A percentile compares a stretch with the other conserved stretches of the same genome.
phyloP scores from a whole-genome alignment of 2,888 invertebrate species.

The Pterostichus madidus region DNA sequence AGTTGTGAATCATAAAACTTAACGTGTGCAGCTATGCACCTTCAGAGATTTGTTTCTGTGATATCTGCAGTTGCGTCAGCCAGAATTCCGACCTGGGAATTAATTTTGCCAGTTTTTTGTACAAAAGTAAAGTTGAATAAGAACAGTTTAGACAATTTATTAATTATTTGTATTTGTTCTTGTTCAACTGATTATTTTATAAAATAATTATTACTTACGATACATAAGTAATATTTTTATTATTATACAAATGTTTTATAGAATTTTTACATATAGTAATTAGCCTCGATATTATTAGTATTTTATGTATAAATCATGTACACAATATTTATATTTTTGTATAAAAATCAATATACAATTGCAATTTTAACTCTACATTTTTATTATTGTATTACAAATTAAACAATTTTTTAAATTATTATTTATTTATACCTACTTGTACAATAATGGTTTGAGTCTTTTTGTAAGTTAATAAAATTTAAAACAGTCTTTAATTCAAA shows the following conservation, averaged over 20 bases:
- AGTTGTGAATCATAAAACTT: slow-evolving; percentile 54
- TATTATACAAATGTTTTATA: slow-evolving; percentile 49
- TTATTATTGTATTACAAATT: too few species aligned
- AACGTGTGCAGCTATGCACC: background rate
- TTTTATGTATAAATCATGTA: slow-evolving; percentile 66
- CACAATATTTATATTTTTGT: slow-evolving; percentile 67
- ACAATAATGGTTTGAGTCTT: too few species aligned
- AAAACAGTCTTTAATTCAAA: too few species aligned
- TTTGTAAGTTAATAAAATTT: too few species aligned
- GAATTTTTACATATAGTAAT: slow-evolving; percentile 54
- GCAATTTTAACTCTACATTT: background rate
- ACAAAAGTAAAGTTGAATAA: slow-evolving; percentile 34
- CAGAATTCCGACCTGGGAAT: background rate
- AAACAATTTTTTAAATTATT: too few species aligned
- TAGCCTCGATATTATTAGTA: slow-evolving; percentile 49
- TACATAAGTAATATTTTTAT: slow-evolving; percentile 52
- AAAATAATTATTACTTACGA: slow-evolving; percentile 34
- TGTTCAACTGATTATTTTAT: slow-evolving; percentile 4
- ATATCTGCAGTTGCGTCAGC: slow-evolving; percentile 26
- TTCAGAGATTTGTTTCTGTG: slow-evolving; percentile 35
- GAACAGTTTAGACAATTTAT: slow-evolving; percentile 36
- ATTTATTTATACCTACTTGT: too few species aligned
- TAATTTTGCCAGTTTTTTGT: slow-evolving; percentile 30
- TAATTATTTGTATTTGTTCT: slow-evolving; percentile 4
- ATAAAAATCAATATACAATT: slow-evolving; percentile 59